Conservation (phyloP, 23 tunicate genomes). For the Aplidium turbinatum region DNA sequence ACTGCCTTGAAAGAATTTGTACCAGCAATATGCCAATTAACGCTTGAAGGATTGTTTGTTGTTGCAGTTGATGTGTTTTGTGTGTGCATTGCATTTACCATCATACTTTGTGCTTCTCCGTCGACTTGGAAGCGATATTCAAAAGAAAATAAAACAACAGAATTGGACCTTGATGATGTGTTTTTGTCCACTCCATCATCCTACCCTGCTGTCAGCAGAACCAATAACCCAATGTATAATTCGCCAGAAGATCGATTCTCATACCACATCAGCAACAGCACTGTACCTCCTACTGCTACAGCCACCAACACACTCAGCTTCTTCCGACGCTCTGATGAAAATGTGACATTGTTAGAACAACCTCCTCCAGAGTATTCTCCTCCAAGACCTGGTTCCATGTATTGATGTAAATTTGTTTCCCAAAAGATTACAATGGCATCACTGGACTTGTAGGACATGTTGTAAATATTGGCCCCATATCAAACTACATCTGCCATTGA, state of each 20-base stretch:
- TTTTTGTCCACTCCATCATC: conserved; percentile 47
- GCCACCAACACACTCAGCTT: conserved; percentile 86
- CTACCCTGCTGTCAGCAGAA: conserved; percentile 53
- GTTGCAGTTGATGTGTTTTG: conserved; percentile 40
- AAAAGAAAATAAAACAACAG: conserved; percentile 11
- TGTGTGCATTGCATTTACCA: conserved; percentile 49
- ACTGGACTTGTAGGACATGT: no score
- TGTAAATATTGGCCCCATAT: no score
- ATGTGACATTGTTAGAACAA: conserved; percentile 62
- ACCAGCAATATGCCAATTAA: conserved; percentile 43
- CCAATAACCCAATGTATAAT: conserved; percentile 77
- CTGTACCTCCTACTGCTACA: conserved; percentile 55
- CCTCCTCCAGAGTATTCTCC: conserved; percentile 68
- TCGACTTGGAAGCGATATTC: conserved; percentile 65
- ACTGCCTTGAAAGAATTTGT: conserved; percentile 31
- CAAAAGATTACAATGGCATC: no score
- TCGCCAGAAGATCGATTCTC: conserved; percentile 55
- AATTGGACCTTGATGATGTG: conserved; percentile 72
- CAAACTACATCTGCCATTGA: no score
- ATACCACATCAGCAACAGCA: conserved; percentile 32
- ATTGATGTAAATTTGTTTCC: no score
- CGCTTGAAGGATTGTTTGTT: conserved; percentile 70
- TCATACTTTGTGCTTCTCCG: conserved; percentile 80
- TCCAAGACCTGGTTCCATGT: conserved; percentile 1
- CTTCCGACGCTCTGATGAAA: conserved; percentile 82